A percentile compares a stretch with the other conserved stretches of the same genome.
Evolutionary conservation across 2,113 vertebrate genomes (phyloP).

Genomic region (Calypte anna): DNA sequence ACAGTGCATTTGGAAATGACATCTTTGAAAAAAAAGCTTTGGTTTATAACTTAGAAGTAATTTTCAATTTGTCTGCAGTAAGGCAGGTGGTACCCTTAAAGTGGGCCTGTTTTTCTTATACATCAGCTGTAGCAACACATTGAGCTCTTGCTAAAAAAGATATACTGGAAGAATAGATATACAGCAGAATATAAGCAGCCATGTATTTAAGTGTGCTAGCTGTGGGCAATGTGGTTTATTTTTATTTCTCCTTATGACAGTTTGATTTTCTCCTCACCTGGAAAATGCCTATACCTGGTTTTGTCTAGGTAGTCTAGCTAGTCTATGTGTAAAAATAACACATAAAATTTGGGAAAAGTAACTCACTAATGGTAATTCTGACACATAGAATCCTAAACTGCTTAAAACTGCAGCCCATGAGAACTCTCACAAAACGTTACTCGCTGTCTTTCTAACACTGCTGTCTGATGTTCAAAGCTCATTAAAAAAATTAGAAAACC

Average conservation of each 20-base stretch:
- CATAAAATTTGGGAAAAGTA: background rate
- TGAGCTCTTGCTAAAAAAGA: background rate
- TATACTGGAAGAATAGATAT: background rate
- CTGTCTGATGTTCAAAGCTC: background rate
- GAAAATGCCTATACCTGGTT: background rate
- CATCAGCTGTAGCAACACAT: background rate
- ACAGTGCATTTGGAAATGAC: background rate
- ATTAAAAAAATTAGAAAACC: background rate
- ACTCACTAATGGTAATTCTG: background rate
- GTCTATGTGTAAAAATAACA: background rate
- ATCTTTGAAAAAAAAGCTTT: background rate
- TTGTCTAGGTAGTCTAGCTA: background rate
- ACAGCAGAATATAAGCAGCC: background rate
- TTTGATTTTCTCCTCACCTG: background rate
- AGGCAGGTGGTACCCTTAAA: background rate
- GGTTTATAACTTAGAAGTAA: background rate
- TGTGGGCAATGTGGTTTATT: background rate
- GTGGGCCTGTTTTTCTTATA: background rate
- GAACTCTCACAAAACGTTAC: background rate
- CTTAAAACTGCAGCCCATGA: background rate
- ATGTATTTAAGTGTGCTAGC: background rate
- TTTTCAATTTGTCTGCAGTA: constrained; percentile 14
- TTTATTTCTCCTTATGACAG: background rate
- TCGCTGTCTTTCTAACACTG: background rate
- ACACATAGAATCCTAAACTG: background rate